Evolutionary conservation across 30 jellyfish, hydroid and myxozoan species (phyloP).

Genomic region (Mastigias papua): DNA sequence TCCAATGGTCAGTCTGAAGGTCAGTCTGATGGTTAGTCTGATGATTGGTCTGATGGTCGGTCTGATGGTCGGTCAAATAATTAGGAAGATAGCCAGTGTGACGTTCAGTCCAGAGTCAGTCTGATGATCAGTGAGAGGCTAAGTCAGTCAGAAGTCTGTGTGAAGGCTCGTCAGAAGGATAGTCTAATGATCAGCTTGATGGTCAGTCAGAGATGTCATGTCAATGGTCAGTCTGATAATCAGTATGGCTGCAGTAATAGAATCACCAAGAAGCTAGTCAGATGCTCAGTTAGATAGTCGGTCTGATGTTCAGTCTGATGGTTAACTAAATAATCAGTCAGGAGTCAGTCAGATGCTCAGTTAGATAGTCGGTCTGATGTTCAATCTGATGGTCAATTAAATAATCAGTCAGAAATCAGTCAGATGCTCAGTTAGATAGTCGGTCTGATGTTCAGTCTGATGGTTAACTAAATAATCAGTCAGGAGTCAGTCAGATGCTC

Average conservation of each 20-base stretch:
- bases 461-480: neutral
- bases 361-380: too few species aligned
- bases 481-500: neutral
- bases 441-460: neutral
- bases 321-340: neutral
- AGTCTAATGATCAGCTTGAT: neutral
- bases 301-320: neutral
- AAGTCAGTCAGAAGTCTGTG: neutral
- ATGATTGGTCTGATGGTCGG: neutral
- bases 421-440: too few species aligned
- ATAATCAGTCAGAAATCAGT: neutral
- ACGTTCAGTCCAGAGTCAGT: neutral
- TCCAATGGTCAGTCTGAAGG: neutral
- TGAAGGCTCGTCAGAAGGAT: neutral
- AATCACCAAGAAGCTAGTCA: neutral
- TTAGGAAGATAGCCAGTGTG: neutral
- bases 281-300: neutral
- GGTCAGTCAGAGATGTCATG: neutral
- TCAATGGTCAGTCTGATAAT: neutral
- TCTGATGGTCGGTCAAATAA: neutral
- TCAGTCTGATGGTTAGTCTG: neutral
- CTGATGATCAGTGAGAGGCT: neutral
- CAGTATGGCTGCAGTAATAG: neutral
- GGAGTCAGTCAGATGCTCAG: neutral
- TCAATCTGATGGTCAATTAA: neutral